A percentile compares a stretch with the other conserved stretches of the same genome.
phyloP scores from a whole-genome alignment of 1,140 invertebrate genomes.

The Brachionus manjavacas region DNA sequence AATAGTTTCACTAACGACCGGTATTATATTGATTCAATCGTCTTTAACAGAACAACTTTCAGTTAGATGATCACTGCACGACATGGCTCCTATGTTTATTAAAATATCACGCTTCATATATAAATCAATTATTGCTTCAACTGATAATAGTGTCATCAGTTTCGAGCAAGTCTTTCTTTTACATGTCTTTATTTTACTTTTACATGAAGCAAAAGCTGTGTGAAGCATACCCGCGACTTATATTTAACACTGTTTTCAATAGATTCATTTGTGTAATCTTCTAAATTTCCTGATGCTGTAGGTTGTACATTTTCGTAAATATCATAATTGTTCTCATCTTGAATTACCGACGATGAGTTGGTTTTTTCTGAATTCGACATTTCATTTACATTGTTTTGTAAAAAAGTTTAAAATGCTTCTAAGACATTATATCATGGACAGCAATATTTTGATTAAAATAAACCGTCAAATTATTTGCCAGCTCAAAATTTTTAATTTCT shows the following conservation, averaged over 20 bases:
- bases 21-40: neutral
- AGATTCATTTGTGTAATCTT: neutral
- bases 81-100: neutral
- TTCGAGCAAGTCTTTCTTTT: neutral
- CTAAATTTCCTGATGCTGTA: neutral
- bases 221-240: neutral
- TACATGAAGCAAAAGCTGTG: neutral
- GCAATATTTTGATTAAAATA: neutral
- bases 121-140: neutral
- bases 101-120: neutral
- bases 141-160: neutral
- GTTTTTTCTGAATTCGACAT: neutral
- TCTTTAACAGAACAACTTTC: neutral
- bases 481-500: neutral
- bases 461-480: neutral
- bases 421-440: neutral
- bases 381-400: neutral
- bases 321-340: neutral
- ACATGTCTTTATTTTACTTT: neutral
- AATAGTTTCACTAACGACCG: neutral
- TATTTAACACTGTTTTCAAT: neutral
- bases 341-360: neutral
- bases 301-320: neutral
- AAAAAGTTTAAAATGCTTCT: neutral
- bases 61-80: neutral